These are phyloP conservation scores for Ectropis crepuscularia DNA, from an alignment of 2,888 invertebrate species.

Conservation along the genomic window DNA sequence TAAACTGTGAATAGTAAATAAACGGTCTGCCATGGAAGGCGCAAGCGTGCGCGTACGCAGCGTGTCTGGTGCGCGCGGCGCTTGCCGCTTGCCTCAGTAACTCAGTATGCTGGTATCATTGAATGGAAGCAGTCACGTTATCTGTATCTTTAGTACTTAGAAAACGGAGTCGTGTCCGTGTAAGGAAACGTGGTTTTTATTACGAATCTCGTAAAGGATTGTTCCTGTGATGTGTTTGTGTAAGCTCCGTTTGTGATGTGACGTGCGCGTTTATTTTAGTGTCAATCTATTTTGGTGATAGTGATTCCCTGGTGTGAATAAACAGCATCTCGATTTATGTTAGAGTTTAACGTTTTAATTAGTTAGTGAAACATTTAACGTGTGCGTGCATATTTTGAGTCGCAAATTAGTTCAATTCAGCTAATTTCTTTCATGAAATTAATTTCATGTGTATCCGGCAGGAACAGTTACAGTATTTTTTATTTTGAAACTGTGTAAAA, in stretches of 20 bases:
- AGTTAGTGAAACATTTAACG: constrained; percentile 40
- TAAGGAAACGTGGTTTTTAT: constrained; percentile 53
- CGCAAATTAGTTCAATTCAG: neutral
- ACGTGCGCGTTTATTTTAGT: constrained; percentile 71
- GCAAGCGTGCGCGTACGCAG: constrained; percentile 71
- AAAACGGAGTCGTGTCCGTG: constrained; percentile 53
- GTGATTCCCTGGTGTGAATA: constrained; percentile 67
- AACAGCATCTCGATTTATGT: constrained; percentile 63
- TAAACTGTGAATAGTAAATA: constrained; percentile 81
- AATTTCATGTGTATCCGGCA: neutral
- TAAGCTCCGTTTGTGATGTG: constrained; percentile 55
- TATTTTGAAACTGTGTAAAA: too few species aligned
- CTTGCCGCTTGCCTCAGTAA: too few species aligned
- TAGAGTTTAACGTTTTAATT: constrained; percentile 46
- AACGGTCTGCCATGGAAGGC: constrained; percentile 71
- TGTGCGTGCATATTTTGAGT: constrained; percentile 23
- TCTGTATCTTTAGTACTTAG: constrained; percentile 51
- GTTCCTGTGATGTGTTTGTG: constrained; percentile 54
- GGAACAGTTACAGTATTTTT: neutral
- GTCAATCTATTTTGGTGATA: constrained; percentile 71
- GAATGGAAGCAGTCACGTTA: constrained; percentile 76
- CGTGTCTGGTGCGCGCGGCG: constrained; percentile 42
- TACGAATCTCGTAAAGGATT: constrained; percentile 44
- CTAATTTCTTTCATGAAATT: neutral
- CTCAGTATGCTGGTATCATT: constrained; percentile 75